A percentile compares a stretch with the other conserved stretches of the same genome.
These are phyloP conservation scores for Macrotrachela quadricornifera DNA, from an alignment of 1,140 invertebrate genomes.

Conservation along the genomic window DNA sequence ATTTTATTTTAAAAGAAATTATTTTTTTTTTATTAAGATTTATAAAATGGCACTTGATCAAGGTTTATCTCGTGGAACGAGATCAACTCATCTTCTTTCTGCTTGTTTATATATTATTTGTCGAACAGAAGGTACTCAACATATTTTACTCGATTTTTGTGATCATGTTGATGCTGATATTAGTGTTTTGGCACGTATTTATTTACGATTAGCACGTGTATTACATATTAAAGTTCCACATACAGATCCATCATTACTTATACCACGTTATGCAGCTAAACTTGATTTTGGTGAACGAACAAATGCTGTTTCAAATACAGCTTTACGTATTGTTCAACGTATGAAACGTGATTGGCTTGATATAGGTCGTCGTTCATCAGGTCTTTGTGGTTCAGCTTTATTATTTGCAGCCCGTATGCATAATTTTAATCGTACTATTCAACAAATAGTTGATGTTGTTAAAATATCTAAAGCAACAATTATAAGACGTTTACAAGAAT, in stretches of 20 bases:
- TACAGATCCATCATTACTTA: constrained; percentile 74
- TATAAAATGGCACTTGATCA: constrained; percentile 74
- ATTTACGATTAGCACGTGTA: constrained; percentile 56
- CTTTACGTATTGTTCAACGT: constrained; percentile 66
- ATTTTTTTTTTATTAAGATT: constrained; percentile 33
- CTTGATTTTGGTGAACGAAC: constrained; percentile 74
- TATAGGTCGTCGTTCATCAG: constrained; percentile 76
- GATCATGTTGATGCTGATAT: constrained; percentile 49
- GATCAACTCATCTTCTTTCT: constrained; percentile 70
- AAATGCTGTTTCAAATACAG: constrained; percentile 81
- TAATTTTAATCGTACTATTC: constrained; percentile 61
- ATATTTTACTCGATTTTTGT: constrained; percentile 90
- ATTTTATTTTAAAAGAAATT: too few species aligned
- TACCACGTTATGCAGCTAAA: constrained; percentile 74
- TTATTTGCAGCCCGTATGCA: constrained; percentile 76
- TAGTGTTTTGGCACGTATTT: not conserved
- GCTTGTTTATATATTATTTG: constrained; percentile 95
- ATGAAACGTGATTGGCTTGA: constrained; percentile 97
- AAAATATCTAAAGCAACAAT: constrained; percentile 41
- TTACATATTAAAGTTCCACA: constrained; percentile 77
- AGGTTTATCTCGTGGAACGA: constrained; percentile 61
- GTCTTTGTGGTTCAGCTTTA: constrained; percentile 80
- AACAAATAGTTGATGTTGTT: constrained; percentile 77
- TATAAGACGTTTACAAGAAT: constrained; percentile 52
- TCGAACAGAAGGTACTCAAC: constrained; percentile 69